A percentile compares a stretch with the other conserved stretches of the same genome.
Evolutionary conservation across 2,113 vertebrate genomes (phyloP).

Genomic region (Prunella fulvescens): DNA sequence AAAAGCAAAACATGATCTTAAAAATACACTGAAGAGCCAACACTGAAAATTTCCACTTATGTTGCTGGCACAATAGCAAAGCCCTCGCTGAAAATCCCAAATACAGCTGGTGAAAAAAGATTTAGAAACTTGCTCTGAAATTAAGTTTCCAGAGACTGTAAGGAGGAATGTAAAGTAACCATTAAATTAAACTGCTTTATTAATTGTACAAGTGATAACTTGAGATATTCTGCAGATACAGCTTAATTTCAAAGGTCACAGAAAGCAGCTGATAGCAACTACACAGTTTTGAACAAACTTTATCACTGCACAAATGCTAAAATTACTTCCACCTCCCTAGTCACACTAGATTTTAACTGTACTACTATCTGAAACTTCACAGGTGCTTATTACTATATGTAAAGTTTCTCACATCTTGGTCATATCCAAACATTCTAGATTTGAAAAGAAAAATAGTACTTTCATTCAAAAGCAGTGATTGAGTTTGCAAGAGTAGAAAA

Average conservation of each 20-base stretch:
- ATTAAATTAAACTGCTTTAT: not conserved
- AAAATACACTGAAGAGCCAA: not conserved
- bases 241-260: conserved; percentile 2
- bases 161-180: not conserved
- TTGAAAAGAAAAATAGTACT: not conserved
- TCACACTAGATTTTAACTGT: not conserved
- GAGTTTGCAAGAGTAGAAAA: not conserved
- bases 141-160: not conserved
- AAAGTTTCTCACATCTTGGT: not conserved
- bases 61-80: not conserved
- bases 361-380: not conserved
- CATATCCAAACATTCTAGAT: not conserved
- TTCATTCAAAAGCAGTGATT: not conserved
- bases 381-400: not conserved
- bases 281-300: not conserved
- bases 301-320: not conserved
- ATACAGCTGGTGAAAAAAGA: not conserved
- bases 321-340: not conserved
- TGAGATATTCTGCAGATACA: not conserved
- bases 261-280: not conserved
- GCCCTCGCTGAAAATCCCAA: not conserved
- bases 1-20: not conserved
- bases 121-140: no score
- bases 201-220: not conserved
- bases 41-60: not conserved